A percentile compares a stretch with the other conserved stretches of the same genome.
phyloP scores from a whole-genome alignment of 2,888 invertebrate genomes.

The Lepidochrysops patricia region DNA sequence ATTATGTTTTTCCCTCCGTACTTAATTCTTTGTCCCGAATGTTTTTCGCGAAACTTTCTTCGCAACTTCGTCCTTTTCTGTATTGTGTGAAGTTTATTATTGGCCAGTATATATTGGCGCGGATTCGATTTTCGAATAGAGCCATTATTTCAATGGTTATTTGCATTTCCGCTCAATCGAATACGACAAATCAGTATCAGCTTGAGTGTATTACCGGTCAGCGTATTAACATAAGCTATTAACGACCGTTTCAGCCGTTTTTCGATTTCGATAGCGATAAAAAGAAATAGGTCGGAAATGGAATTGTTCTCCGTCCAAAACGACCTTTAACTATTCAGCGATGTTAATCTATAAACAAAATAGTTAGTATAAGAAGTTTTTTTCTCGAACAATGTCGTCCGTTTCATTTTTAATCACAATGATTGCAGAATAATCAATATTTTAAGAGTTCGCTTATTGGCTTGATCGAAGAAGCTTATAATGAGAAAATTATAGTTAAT shows the following conservation, averaged over 20 bases:
- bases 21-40: neutral
- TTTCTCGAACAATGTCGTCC: neutral
- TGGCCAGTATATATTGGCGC: neutral
- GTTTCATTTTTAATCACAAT: neutral
- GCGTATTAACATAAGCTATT: neutral
- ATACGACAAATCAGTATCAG: conserved; percentile 5
- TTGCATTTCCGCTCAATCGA: conserved; percentile 2
- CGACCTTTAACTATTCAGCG: neutral
- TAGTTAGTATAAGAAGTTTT: neutral
- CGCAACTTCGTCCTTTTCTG: neutral
- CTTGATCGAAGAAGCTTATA: no score
- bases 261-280: conserved; percentile 4
- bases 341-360: neutral
- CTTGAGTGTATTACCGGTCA: neutral
- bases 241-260: neutral
- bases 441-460: no score
- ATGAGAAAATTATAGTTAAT: no score
- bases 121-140: neutral
- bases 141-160: neutral
- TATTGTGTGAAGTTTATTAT: neutral
- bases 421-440: no score
- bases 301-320: conserved; percentile 8
- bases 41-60: neutral
- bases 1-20: neutral
- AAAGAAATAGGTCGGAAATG: conserved; percentile 12